Evolutionary conservation across 2,113 vertebrate genomes (phyloP), one percentile per base, ranked within the genome.

Genomic region (Macroglossus sobrinus): DNA sequence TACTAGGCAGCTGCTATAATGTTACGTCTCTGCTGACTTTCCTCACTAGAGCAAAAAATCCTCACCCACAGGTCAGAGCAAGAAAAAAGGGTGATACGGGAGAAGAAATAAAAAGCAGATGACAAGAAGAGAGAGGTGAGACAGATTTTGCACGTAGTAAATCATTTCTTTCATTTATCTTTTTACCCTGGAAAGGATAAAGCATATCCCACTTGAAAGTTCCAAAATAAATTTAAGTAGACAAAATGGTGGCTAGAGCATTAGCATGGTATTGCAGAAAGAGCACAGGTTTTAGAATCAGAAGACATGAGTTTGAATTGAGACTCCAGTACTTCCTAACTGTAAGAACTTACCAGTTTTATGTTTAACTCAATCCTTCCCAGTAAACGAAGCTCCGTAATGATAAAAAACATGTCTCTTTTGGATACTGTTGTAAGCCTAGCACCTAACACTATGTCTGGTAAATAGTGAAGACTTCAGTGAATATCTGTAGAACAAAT

Each of bases 161-260:
- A 74, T 82, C 93, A 84, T 69, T 91, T 96, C 33, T 91, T 95
- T 81, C 26, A 86, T 47, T 50, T 15, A 84, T 14, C 55, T 93
- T 88, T 92, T 84, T 92, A 61, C 21, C 3, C 69, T 81, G 14
- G 66, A 76, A 88, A 95, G 12, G 33, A 95, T 93, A 95, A 84
- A 57, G 38, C 30, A 94, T 69, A 22, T 38, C 86, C 40, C 59
- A 82, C 55, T 81, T 86, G 68, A 90, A 89, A 89, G 69, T 88
- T 78, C 19, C 38, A 94, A 71, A 91, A 81, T 89, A 89, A 95
- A 89, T 94, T 81, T 82, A 96, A 92, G n/a, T 63, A 86, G 21
- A 88, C 21, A 89, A 88, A 85, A 85, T 28, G 26, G 30, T 69
- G 43, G 50, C 71, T 81, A 93, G 22, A 85, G 5, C 38, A 88